Evolutionary conservation across 2,888 invertebrate species (phyloP), one percentile per base, ranked within the genome.

Genomic region (Dexiosoma caninum): DNA sequence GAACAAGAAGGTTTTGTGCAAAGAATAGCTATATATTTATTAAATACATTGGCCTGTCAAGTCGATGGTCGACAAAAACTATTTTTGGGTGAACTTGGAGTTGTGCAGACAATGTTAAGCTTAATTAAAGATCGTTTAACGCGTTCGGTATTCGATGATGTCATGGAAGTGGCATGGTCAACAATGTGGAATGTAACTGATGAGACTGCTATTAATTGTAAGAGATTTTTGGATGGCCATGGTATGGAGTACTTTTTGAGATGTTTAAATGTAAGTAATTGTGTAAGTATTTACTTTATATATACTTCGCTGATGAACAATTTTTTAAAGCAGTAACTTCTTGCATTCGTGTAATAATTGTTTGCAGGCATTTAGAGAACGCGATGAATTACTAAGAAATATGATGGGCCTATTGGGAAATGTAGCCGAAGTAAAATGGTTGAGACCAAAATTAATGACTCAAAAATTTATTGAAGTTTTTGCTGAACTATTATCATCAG

Each of bases 171-270:
- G 14, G 97, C 98, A 3, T 99, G 99, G 99, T 98, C 98, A 75
- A 97, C 98, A n/a, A 96, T 99, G 95, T 99, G 98, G 98, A 99
- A 98, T 91, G 96, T 96, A 84, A 95, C 96, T 35, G 98, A 99
- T 90, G 98, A 99, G 91, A 98, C 98, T 10, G 96, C 98, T 49
- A 93, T 94, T 85, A 99, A 99, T 91, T 98, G 98, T 91, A 93
- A 94, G 89, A 92, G 95, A 86, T 99, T 99, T 91, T 92, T 99
- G 75, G 94, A 95, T 84, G 94, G 94, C 81, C 92, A 94, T 46
- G 99, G 99, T 83, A 96, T 99, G 96, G 94, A 94, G 84, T 94
- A 95, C 85, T 99, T 99, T 90, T 92, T 97, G 12, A 93, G 93
- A 83, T 99, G 98, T 90, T 93, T 98, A 72, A 92, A 94, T 91